Evolutionary conservation across 2,888 invertebrate genomes (phyloP).

Genomic region (Zaprionus lineosus): DNA sequence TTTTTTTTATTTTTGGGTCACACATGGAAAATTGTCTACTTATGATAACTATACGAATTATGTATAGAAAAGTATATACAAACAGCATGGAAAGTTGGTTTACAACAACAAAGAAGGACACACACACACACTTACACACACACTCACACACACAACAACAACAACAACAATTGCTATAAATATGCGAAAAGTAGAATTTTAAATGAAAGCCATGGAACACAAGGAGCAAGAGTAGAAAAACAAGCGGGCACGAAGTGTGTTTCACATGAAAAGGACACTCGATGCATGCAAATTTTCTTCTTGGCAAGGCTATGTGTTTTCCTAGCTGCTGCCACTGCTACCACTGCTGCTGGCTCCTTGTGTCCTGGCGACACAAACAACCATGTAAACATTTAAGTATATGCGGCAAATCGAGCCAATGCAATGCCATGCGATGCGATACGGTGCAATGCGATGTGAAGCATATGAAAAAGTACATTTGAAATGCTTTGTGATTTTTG

Average conservation of each 20-base stretch:
- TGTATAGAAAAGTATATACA: constrained; percentile 33
- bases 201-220: constrained; percentile 68
- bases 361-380: constrained; percentile 50
- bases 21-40: constrained; percentile 51
- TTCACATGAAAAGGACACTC: constrained; percentile 41
- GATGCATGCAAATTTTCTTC: constrained; percentile 64
- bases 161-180: constrained; percentile 51
- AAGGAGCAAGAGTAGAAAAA: constrained; percentile 5
- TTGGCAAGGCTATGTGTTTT: constrained; percentile 36
- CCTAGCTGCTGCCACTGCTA: constrained; percentile 7
- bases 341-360: too few relatives aligned
- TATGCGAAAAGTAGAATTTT: constrained; percentile 71
- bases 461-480: constrained; percentile 72
- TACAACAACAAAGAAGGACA: constrained; percentile 32
- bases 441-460: constrained; percentile 58
- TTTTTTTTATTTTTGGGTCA: background rate
- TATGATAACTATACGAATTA: constrained; percentile 56
- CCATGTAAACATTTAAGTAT: constrained; percentile 69
- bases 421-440: constrained; percentile 31
- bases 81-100: constrained; percentile 37
- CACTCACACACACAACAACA: constrained; percentile 34
- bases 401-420: constrained; percentile 57
- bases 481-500: constrained; percentile 75
- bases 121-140: too few relatives aligned
- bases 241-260: constrained; percentile 18